Conservation (phyloP, 2,888 invertebrate species). For the Carpatolechia fugitivella region DNA sequence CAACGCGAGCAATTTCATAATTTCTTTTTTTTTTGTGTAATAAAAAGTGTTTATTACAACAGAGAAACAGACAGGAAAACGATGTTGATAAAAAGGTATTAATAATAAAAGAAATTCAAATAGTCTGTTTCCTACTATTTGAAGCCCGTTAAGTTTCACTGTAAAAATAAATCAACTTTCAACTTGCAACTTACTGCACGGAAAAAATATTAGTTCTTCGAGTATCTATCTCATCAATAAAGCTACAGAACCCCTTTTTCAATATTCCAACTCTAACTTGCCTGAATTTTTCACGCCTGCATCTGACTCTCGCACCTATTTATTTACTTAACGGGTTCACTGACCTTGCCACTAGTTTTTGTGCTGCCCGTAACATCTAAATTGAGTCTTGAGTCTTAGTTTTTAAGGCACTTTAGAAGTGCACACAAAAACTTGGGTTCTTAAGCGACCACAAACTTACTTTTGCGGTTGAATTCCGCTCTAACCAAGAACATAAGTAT, state of each 20-base stretch:
- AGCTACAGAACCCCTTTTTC: too few species aligned
- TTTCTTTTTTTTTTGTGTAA: too few species aligned
- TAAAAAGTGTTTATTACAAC: too few species aligned
- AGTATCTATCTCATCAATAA: background rate
- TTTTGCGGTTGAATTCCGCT: background rate
- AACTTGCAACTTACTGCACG: too few species aligned
- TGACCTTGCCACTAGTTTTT: slow-evolving; percentile 15
- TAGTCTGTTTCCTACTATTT: too few species aligned
- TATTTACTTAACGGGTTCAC: slow-evolving; percentile 20
- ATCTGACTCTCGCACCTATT: slow-evolving; percentile 20
- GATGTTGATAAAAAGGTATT: too few species aligned
- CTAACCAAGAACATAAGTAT: background rate
- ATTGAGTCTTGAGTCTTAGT: background rate
- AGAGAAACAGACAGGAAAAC: too few species aligned
- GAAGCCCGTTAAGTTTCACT: too few species aligned
- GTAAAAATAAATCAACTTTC: too few species aligned
- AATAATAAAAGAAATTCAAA: too few species aligned
- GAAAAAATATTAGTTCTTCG: background rate
- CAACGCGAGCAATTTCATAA: too few species aligned
- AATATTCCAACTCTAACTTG: background rate
- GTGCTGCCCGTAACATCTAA: background rate
- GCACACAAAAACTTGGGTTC: background rate
- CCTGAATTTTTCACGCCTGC: slow-evolving; percentile 17
- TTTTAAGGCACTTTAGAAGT: background rate
- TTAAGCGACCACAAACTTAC: background rate